phyloP scores from a whole-genome alignment of 2,888 invertebrate genomes.

The Ophion ventricosus region DNA sequence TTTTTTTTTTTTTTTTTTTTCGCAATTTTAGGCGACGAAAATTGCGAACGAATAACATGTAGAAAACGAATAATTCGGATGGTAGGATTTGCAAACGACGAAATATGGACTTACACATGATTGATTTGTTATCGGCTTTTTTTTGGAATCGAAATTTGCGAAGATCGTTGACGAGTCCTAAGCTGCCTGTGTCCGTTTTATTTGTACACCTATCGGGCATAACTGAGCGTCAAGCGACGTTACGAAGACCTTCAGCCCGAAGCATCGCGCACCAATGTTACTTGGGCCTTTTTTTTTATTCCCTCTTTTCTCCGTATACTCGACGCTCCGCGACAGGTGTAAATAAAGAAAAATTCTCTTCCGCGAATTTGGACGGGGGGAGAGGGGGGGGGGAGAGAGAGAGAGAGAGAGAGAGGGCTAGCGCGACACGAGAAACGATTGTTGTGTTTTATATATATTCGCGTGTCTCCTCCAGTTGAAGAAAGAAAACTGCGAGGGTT shows the following conservation, averaged over 20 bases:
- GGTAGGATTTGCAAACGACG: constrained; percentile 16
- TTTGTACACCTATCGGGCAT: constrained; percentile 81
- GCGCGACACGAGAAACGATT: constrained; percentile 5
- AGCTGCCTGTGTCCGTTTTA: constrained; percentile 83
- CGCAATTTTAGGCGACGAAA: neutral
- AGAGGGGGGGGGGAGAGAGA: neutral
- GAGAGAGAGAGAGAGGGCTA: no score
- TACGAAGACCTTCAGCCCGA: constrained; percentile 55
- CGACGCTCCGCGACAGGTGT: constrained; percentile 12
- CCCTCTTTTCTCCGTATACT: neutral
- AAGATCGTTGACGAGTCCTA: constrained; percentile 87
- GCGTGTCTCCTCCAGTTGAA: constrained; percentile 24
- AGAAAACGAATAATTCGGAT: neutral
- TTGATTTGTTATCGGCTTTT: constrained; percentile 83
- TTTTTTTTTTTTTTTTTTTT: neutral
- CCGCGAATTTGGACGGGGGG: neutral
- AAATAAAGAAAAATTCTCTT: neutral
- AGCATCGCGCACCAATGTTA: constrained; percentile 59
- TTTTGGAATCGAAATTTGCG: constrained; percentile 89
- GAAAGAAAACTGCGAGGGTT: constrained; percentile 36
- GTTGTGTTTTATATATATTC: neutral
- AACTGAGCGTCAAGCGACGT: constrained; percentile 68
- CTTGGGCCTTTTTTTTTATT: neutral
- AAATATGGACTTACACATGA: constrained; percentile 74
- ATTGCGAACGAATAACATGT: neutral